phyloP scores from a whole-genome alignment of 2,888 invertebrate species.

The Harpalus rufipes region DNA sequence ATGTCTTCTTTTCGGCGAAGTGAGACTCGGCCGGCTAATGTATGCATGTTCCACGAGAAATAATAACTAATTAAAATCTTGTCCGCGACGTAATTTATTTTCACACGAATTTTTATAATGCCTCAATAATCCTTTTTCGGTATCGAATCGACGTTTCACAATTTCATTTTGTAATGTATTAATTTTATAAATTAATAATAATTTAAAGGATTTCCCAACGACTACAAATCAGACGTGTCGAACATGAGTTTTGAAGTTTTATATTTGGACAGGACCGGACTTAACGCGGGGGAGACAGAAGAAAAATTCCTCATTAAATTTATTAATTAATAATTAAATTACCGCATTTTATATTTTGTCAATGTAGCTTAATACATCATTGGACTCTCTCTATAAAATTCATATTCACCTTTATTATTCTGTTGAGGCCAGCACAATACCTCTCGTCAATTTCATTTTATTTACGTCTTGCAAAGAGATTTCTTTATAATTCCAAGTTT shows the following conservation, averaged over 20 bases:
- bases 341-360: no score
- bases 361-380: no score
- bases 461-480: no score
- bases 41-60: constrained; percentile 30
- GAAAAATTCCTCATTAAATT: not conserved
- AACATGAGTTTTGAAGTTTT: constrained; percentile 17
- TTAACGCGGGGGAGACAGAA: constrained; percentile 6
- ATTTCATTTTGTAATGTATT: constrained; percentile 59
- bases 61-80: constrained; percentile 52
- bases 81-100: constrained; percentile 51
- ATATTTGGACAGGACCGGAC: constrained; percentile 10
- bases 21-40: not conserved
- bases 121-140: constrained; percentile 57
- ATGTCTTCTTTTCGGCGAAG: constrained; percentile 25
- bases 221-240: constrained; percentile 50
- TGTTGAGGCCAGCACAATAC: no score
- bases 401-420: no score
- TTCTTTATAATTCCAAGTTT: no score
- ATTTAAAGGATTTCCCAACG: constrained; percentile 57
- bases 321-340: not conserved
- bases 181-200: constrained; percentile 61
- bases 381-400: no score
- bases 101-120: constrained; percentile 51
- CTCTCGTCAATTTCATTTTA: no score
- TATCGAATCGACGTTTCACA: constrained; percentile 41